phyloP scores from a whole-genome alignment of 2,113 vertebrate species.

The Corythornis madagascariensis region DNA sequence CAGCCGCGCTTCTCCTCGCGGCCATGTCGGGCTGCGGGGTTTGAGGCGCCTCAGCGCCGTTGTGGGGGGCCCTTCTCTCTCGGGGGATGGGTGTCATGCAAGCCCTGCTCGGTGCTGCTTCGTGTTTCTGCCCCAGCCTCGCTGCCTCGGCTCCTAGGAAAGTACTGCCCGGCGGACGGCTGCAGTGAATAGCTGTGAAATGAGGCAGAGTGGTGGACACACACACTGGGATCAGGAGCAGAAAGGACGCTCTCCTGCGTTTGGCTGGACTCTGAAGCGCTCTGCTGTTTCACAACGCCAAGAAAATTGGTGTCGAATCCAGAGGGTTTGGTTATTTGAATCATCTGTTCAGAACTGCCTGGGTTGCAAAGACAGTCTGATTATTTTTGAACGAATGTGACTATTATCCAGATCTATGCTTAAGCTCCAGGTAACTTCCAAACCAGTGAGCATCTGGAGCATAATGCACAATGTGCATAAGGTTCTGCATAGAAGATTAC shows the following conservation, averaged over 20 bases:
- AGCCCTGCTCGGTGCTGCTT: fast-evolving
- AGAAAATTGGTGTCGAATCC: not conserved
- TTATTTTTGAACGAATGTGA: not conserved
- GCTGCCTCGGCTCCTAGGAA: fast-evolving
- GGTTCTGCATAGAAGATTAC: not conserved
- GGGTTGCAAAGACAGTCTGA: not conserved
- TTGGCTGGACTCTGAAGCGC: fast-evolving
- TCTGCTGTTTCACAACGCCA: not conserved
- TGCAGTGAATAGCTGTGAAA: fast-evolving
- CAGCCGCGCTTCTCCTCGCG: fast-evolving
- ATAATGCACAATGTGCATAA: not conserved
- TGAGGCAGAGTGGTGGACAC: fast-evolving
- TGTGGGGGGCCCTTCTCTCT: fast-evolving
- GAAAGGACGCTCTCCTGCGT: fast-evolving
- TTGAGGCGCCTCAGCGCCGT: too few relatives aligned
- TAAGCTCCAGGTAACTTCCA: not conserved
- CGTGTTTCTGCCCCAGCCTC: fast-evolving
- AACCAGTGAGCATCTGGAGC: not conserved
- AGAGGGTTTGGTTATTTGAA: not conserved
- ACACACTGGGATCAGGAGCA: fast-evolving
- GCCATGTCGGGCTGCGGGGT: not conserved
- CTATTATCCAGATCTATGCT: not conserved
- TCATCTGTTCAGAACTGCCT: not conserved
- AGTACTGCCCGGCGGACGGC: fast-evolving
- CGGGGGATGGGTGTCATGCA: fast-evolving